Conservation (phyloP, 2,797 vertebrate genomes). For the Typhlichthys eigenmanni region DNA sequence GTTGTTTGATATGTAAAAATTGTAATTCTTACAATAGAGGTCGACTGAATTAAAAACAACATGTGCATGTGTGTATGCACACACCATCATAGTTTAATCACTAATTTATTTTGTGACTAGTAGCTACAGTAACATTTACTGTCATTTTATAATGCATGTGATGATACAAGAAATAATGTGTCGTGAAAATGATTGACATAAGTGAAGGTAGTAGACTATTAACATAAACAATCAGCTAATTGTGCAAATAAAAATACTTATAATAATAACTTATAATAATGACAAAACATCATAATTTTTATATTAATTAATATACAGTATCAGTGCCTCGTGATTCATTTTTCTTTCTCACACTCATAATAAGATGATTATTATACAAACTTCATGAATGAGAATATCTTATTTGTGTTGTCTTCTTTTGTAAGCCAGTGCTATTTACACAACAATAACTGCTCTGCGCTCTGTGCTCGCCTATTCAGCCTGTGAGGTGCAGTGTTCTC, state of each 20-base stretch:
- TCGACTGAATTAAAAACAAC: slow-evolving; percentile 10
- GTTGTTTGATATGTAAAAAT: slow-evolving; percentile 61
- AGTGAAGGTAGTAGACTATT: too few species aligned
- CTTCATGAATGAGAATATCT: too few species aligned
- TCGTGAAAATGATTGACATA: too few species aligned
- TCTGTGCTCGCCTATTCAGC: background rate
- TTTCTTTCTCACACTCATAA: background rate
- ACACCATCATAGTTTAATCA: too few species aligned
- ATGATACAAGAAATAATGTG: too few species aligned
- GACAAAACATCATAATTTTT: too few species aligned
- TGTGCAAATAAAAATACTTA: background rate
- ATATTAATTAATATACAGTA: background rate
- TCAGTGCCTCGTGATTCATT: slow-evolving; percentile 35
- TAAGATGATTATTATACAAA: too few species aligned
- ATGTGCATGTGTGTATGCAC: background rate
- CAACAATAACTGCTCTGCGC: background rate
- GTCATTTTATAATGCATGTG: too few species aligned
- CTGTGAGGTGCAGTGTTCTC: slow-evolving; percentile 11
- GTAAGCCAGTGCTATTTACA: background rate
- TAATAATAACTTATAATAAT: background rate
- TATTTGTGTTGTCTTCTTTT: too few species aligned
- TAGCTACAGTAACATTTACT: background rate
- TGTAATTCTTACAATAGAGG: slow-evolving; percentile 26
- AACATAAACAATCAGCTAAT: too few species aligned
- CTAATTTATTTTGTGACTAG: background rate